These are phyloP conservation scores for Lycodopsis pacificus DNA, from an alignment of 2,797 vertebrate genomes.

Conservation along the genomic window DNA sequence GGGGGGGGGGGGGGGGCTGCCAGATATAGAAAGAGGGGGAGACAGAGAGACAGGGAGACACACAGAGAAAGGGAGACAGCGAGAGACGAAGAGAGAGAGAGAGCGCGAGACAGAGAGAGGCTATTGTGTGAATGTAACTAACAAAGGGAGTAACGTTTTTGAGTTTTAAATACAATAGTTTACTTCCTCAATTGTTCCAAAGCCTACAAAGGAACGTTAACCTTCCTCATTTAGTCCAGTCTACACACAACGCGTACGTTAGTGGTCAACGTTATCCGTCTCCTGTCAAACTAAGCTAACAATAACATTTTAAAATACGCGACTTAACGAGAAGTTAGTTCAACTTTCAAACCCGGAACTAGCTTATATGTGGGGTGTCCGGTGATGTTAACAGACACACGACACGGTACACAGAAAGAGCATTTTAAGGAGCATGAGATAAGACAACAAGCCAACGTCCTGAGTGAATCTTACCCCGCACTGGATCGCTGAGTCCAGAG, in stretches of 20 bases:
- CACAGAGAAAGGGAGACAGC: too few relatives aligned
- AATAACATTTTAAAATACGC: background rate
- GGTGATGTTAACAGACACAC: background rate
- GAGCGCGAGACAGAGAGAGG: too few relatives aligned
- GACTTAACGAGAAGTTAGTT: background rate
- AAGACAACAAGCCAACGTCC: background rate
- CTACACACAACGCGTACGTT: background rate
- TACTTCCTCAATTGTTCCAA: too few relatives aligned
- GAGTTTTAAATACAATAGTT: too few relatives aligned
- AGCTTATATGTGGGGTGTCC: background rate
- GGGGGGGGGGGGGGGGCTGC: background rate
- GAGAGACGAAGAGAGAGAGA: too few relatives aligned
- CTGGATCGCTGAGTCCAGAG: constrained; percentile 72
- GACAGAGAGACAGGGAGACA: too few relatives aligned
- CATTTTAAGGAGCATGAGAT: background rate
- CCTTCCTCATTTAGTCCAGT: background rate
- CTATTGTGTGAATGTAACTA: too few relatives aligned
- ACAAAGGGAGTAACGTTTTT: too few relatives aligned
- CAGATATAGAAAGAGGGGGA: background rate
- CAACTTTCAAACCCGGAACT: background rate
- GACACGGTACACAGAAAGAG: background rate
- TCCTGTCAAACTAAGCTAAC: background rate
- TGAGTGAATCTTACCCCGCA: constrained; percentile 81
- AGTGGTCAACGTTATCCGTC: background rate
- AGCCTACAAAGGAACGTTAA: too few relatives aligned